A percentile compares a stretch with the other conserved stretches of the same genome.
phyloP scores from a whole-genome alignment of 2,113 vertebrate species.

The Dryoscopus gambensis region DNA sequence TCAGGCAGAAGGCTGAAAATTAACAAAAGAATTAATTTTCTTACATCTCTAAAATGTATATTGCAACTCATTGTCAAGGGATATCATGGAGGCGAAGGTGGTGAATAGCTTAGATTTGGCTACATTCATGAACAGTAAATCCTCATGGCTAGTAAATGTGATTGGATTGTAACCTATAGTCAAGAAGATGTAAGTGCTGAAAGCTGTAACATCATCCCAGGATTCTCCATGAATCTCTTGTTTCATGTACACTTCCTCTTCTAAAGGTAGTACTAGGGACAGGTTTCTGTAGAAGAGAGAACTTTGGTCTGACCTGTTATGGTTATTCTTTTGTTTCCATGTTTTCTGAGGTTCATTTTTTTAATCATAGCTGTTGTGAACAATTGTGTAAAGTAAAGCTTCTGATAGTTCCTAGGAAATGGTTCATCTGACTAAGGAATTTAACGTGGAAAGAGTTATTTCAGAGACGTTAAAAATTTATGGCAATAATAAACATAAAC shows the following conservation, averaged over 20 bases:
- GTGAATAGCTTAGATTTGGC: neutral
- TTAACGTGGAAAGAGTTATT: neutral
- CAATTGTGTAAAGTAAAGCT: neutral
- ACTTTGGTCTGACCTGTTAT: neutral
- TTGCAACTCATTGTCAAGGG: neutral
- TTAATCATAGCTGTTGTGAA: neutral
- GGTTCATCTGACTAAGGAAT: neutral
- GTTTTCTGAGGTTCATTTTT: slow-evolving; percentile 3
- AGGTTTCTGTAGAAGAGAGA: neutral
- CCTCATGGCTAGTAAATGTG: neutral
- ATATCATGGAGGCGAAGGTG: neutral
- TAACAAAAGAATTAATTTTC: neutral
- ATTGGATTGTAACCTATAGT: neutral
- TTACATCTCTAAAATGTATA: neutral
- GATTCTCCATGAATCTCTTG: neutral
- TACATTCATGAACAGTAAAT: neutral
- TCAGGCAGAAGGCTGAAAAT: neutral
- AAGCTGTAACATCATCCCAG: neutral
- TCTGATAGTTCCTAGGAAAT: neutral
- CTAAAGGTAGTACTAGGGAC: neutral
- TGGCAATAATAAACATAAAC: neutral
- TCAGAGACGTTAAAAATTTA: neutral
- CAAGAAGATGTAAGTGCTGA: neutral
- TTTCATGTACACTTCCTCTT: neutral
- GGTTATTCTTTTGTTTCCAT: neutral